Evolutionary conservation across 2,888 invertebrate species (phyloP), one percentile per base, ranked within the genome.

Genomic region (Dilophus febrilis): DNA sequence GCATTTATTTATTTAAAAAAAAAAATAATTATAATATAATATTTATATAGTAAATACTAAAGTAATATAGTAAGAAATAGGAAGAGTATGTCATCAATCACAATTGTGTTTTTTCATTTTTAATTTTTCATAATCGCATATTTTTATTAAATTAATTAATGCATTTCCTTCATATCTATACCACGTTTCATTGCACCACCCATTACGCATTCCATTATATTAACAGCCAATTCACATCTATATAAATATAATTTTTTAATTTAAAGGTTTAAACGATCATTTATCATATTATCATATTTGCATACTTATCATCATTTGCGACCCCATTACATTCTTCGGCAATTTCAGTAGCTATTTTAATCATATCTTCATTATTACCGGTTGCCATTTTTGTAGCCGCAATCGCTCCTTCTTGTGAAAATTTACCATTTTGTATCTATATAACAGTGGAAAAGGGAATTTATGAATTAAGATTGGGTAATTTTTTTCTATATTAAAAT

Each of bases 401-500:
- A 11, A 54, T 10, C 1, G 53, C 48, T 27, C 41, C 45, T 11
- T 53, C 53, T 42, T 51, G 52, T 26, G 42, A 40, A 40, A 59
- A 5, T 44, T 57, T 59, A 16, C 60, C 59, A 2, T 53, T 50
- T 13, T 49, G 51, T 32, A 48, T 49, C 48, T 36, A 19, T 22
- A 31, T n/a, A 12, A 31, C n/a, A n/a, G n/a, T n/a, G n/a, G n/a
- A n/a, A n/a, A n/a, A n/a, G n/a, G n/a, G n/a, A n/a, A n/a, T n/a
- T n/a, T n/a, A n/a, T n/a, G n/a, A n/a, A n/a, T n/a, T n/a, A n/a
- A n/a, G n/a, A n/a, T n/a, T n/a, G n/a, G n/a, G n/a, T n/a, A n/a
- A n/a, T n/a, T n/a, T n/a, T n/a, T n/a, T n/a, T n/a, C n/a, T n/a
- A n/a, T n/a, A n/a, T n/a, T n/a, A n/a, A n/a, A n/a, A n/a, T n/a